phyloP scores from a whole-genome alignment of 1,140 invertebrate species.

The Nephotettix cincticeps region DNA sequence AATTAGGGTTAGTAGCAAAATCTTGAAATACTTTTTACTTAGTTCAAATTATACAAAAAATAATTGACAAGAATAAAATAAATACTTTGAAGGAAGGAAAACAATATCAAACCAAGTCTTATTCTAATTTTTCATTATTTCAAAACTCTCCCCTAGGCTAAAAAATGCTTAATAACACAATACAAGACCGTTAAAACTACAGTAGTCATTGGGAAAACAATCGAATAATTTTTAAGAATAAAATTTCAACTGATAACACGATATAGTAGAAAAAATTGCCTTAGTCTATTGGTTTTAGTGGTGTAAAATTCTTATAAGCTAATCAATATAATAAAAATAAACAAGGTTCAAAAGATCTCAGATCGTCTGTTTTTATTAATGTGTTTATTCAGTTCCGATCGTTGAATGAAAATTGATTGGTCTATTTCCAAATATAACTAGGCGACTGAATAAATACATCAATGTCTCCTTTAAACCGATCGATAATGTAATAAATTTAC shows the following conservation, averaged over 20 bases:
- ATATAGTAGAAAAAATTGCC: too few relatives aligned
- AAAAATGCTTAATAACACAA: not conserved
- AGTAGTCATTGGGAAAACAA: not conserved
- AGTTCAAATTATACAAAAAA: not conserved
- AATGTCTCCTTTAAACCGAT: conserved; percentile 7
- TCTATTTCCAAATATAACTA: too few relatives aligned
- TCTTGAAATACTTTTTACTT: not conserved
- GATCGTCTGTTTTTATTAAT: not conserved
- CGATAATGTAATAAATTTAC: conserved; percentile 14
- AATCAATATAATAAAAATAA: not conserved
- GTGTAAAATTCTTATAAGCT: not conserved
- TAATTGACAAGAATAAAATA: not conserved
- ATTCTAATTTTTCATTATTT: not conserved
- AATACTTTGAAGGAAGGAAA: too few relatives aligned
- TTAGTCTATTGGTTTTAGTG: conserved; percentile 1
- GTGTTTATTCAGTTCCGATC: not conserved
- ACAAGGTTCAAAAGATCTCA: not conserved
- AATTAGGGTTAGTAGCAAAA: not conserved
- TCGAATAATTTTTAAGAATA: not conserved
- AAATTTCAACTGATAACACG: not conserved
- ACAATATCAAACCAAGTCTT: too few relatives aligned
- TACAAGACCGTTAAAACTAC: not conserved
- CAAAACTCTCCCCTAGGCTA: not conserved
- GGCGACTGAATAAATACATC: conserved; percentile 7
- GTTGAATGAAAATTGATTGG: too few relatives aligned